A percentile compares a stretch with the other conserved stretches of the same genome.
phyloP scores from a whole-genome alignment of 2,888 invertebrate species.

The Ennomos fuscantarius region DNA sequence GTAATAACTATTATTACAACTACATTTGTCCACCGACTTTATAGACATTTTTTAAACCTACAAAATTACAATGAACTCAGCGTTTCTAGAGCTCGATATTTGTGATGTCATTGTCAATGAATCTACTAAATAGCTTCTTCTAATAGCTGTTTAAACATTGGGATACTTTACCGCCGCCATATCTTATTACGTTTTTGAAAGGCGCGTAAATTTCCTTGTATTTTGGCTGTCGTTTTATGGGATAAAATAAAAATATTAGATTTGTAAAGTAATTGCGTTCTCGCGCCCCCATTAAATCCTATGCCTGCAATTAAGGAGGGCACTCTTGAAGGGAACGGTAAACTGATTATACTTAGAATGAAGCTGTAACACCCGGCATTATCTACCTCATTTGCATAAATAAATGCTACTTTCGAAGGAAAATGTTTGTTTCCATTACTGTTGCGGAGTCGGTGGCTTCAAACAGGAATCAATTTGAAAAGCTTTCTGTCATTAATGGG shows the following conservation, averaged over 20 bases:
- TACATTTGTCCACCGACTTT: neutral
- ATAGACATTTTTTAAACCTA: constrained; percentile 13
- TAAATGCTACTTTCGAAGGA: constrained; percentile 62
- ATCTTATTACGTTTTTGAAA: constrained; percentile 21
- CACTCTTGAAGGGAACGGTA: constrained; percentile 57
- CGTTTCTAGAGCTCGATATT: constrained; percentile 11
- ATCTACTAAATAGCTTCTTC: constrained; percentile 25
- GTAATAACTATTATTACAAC: constrained; percentile 5
- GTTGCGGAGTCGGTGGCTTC: constrained; percentile 41
- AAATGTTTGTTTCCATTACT: constrained; percentile 60
- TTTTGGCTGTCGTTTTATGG: constrained; percentile 22
- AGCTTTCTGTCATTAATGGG: constrained; percentile 26
- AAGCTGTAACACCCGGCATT: constrained; percentile 70
- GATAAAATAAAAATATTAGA: constrained; percentile 43
- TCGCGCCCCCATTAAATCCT: constrained; percentile 69
- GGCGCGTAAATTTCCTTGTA: constrained; percentile 22
- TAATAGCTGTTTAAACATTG: constrained; percentile 22
- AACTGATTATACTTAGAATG: constrained; percentile 74
- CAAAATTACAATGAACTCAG: constrained; percentile 23
- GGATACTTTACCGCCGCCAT: constrained; percentile 12
- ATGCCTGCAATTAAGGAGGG: constrained; percentile 67
- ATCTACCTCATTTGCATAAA: constrained; percentile 68
- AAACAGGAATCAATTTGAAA: constrained; percentile 33
- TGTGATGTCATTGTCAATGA: constrained; percentile 25
- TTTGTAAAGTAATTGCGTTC: constrained; percentile 63